phyloP scores from a whole-genome alignment of 2,888 invertebrate species.

The Folsomia candida region DNA sequence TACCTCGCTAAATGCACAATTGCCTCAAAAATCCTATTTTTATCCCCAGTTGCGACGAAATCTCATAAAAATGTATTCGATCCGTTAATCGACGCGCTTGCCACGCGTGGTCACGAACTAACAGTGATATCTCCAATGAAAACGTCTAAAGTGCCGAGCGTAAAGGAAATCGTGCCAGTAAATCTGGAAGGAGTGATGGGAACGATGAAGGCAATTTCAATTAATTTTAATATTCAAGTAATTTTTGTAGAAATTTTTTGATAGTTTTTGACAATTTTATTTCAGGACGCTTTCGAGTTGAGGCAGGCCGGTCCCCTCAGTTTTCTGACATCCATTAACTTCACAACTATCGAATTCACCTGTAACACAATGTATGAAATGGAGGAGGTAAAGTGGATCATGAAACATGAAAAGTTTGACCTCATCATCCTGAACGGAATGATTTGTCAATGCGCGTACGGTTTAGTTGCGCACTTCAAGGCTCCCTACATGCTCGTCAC shows the following conservation, averaged over 20 bases:
- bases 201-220: conserved; percentile 15
- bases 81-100: conserved; percentile 48
- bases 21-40: conserved; percentile 42
- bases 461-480: conserved; percentile 47
- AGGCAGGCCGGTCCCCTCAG: neutral
- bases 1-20: too few relatives aligned
- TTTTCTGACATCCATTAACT: neutral
- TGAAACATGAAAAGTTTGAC: conserved; percentile 44
- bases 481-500: conserved; percentile 53
- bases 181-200: conserved; percentile 31
- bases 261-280: too few relatives aligned
- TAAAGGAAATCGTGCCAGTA: conserved; percentile 41
- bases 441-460: conserved; percentile 50
- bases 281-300: conserved; percentile 17
- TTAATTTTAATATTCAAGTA: too few relatives aligned
- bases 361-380: conserved; percentile 26
- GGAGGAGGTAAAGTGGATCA: conserved; percentile 23
- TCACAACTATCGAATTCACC: neutral
- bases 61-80: conserved; percentile 56
- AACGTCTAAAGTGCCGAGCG: conserved; percentile 54
- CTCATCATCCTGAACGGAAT: conserved; percentile 51
- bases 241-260: too few relatives aligned
- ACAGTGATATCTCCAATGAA: conserved; percentile 52
- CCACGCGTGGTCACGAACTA: conserved; percentile 51
- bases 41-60: conserved; percentile 40